Conservation (phyloP, 2,888 invertebrate genomes). For the Cerastoderma edule region DNA sequence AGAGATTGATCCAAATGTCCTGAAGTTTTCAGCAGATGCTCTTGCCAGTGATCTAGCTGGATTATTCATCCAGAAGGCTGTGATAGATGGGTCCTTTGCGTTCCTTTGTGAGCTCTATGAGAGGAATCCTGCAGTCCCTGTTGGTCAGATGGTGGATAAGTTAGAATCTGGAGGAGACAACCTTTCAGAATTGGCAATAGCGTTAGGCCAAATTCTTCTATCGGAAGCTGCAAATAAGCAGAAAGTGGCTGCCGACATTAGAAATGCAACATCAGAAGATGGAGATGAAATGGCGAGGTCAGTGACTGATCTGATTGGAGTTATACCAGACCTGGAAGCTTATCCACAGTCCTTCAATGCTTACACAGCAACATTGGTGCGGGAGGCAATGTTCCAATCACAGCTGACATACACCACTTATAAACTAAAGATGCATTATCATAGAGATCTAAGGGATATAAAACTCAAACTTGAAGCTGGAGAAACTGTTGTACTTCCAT, state of each 20-base stretch:
- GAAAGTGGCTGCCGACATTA: constrained; percentile 61
- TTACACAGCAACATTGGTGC: constrained; percentile 87
- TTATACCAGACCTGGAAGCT: constrained; percentile 66
- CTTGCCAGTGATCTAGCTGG: constrained; percentile 49
- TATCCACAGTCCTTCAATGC: constrained; percentile 66
- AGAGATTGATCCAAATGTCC: constrained; percentile 59
- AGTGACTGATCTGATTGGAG: constrained; percentile 60
- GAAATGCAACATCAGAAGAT: constrained; percentile 39
- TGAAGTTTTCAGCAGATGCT: constrained; percentile 54
- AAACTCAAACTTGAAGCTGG: constrained; percentile 69
- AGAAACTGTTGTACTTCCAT: constrained; percentile 63
- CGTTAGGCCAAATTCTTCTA: constrained; percentile 59
- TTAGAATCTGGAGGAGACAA: constrained; percentile 35
- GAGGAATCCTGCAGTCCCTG: constrained; percentile 53
- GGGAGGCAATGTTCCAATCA: constrained; percentile 91
- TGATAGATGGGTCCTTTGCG: constrained; percentile 84
- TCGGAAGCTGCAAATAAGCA: constrained; percentile 67
- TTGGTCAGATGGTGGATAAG: constrained; percentile 53
- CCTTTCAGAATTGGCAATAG: constrained; percentile 53
- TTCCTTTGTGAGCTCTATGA: constrained; percentile 66
- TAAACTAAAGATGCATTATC: constrained; percentile 74
- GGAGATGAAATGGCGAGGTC: constrained; percentile 43
- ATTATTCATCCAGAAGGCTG: constrained; percentile 83
- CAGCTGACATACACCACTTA: constrained; percentile 82
- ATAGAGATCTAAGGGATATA: constrained; percentile 70